Percentiles rank a stretch among this genome's conserved stretches.
phyloP scores from a whole-genome alignment of 2,888 invertebrate species.

The Epiblema foenella region DNA sequence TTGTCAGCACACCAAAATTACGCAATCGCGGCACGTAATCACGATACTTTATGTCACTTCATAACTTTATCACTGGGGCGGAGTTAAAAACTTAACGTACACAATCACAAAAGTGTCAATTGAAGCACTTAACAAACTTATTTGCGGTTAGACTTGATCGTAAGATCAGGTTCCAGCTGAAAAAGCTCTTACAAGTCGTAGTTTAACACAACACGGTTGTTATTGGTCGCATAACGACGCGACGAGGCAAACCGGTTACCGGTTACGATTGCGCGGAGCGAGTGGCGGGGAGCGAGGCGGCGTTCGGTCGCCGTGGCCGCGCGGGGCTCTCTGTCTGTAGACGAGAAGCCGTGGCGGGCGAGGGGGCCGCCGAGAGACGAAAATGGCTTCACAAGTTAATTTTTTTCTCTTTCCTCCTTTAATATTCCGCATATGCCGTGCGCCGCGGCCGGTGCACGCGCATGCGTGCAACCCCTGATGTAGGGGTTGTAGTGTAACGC shows the following conservation, averaged over 20 bases:
- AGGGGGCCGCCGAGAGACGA: constrained; percentile 81
- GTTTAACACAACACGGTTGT: constrained; percentile 72
- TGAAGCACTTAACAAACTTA: constrained; percentile 45
- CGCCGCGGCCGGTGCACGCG: constrained; percentile 78
- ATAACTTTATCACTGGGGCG: constrained; percentile 54
- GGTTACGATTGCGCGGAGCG: constrained; percentile 44
- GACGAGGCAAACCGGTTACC: constrained; percentile 66
- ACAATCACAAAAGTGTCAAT: constrained; percentile 64
- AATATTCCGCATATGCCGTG: constrained; percentile 85
- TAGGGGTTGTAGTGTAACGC: constrained; percentile 81
- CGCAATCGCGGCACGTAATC: constrained; percentile 60
- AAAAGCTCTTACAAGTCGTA: constrained; percentile 56
- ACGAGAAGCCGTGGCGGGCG: constrained; percentile 70
- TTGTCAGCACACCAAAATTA: constrained; percentile 58
- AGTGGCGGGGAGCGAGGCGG: constrained; percentile 45
- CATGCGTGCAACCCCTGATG: constrained; percentile 76
- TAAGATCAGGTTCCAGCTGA: constrained; percentile 53
- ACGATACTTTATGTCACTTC: constrained; percentile 64
- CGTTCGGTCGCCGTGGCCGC: constrained; percentile 70
- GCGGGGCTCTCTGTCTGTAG: constrained; percentile 75
- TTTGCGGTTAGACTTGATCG: constrained; percentile 45
- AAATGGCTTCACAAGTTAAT: constrained; percentile 85
- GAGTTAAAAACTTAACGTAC: constrained; percentile 60
- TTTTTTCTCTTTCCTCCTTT: constrained; percentile 85
- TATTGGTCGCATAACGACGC: constrained; percentile 68